Conservation (phyloP, 2,113 vertebrate species). For the Lophius piscatorius region DNA sequence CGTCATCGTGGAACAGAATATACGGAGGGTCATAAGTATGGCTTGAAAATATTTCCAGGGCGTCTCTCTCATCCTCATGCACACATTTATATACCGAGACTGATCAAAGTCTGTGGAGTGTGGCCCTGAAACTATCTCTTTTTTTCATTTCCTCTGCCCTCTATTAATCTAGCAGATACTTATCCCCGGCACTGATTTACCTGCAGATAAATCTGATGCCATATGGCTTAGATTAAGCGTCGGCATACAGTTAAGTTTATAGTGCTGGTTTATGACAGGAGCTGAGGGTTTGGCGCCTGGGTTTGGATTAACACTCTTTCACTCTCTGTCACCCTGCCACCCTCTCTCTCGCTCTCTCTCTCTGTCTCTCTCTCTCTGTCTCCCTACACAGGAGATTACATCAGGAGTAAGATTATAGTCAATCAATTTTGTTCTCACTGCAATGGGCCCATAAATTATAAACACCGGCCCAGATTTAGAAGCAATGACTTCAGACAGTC, state of each 20-base stretch:
- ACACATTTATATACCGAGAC: slow-evolving; percentile 29
- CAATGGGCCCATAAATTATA: slow-evolving; percentile 32
- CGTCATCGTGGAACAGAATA: slow-evolving; percentile 57
- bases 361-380: slow-evolving; percentile 19
- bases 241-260: slow-evolving; percentile 68
- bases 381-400: slow-evolving; percentile 39
- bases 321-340: slow-evolving; percentile 10
- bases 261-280: slow-evolving; percentile 68
- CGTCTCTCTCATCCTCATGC: slow-evolving; percentile 24
- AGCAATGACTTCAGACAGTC: slow-evolving; percentile 1
- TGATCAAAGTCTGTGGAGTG: slow-evolving; percentile 40
- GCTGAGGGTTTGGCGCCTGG: slow-evolving; percentile 17
- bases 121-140: slow-evolving; percentile 65
- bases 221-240: slow-evolving; percentile 75
- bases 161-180: slow-evolving; percentile 76
- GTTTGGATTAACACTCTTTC: slow-evolving; percentile 52
- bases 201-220: slow-evolving; percentile 76
- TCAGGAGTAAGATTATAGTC: slow-evolving; percentile 44
- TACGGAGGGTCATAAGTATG: slow-evolving; percentile 53
- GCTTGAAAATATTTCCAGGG: slow-evolving; percentile 64
- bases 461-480: slow-evolving; percentile 26
- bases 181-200: slow-evolving; percentile 74
- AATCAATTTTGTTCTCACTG: slow-evolving; percentile 23
- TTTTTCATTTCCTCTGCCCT: slow-evolving; percentile 66
- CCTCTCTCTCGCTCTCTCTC: too few species aligned